These are phyloP conservation scores for Chaenogobius annularis DNA, from an alignment of 2,113 vertebrate species.

Conservation along the genomic window DNA sequence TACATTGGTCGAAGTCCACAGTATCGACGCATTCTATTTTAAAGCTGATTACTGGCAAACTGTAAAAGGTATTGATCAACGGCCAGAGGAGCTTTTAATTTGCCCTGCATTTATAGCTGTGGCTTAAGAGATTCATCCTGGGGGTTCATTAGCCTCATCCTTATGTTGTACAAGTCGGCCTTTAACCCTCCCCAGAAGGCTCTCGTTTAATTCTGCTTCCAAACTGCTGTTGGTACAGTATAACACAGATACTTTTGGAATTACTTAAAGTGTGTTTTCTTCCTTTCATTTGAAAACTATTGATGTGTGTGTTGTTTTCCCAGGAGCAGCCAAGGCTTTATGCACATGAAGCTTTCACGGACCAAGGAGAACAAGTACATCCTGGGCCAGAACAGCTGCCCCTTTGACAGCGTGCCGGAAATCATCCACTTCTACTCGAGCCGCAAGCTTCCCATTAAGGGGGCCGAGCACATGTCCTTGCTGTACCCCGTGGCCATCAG, in stretches of 20 bases:
- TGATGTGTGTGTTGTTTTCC: slow-evolving; percentile 2
- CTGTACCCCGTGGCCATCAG: slow-evolving; percentile 96
- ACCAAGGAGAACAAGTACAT: slow-evolving; percentile 97
- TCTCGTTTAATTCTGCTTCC: slow-evolving; percentile 54
- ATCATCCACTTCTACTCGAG: slow-evolving; percentile 97
- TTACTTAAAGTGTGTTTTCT: slow-evolving; percentile 11
- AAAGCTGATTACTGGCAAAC: slow-evolving; percentile 47
- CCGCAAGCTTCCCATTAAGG: slow-evolving; percentile 97
- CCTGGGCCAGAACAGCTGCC: slow-evolving; percentile 95
- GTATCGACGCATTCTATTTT: slow-evolving; percentile 42
- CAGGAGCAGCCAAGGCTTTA: slow-evolving; percentile 99
- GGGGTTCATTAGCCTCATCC: slow-evolving; percentile 58
- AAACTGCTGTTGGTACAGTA: slow-evolving; percentile 27
- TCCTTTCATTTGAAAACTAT: slow-evolving; percentile 8
- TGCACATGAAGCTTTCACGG: slow-evolving; percentile 97
- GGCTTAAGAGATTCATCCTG: slow-evolving; percentile 60
- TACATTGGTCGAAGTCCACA: not conserved
- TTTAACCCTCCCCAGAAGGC: slow-evolving; percentile 42
- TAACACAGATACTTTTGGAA: slow-evolving; percentile 4
- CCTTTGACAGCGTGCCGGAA: slow-evolving; percentile 94
- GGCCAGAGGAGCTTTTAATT: slow-evolving; percentile 65
- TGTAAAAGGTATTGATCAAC: slow-evolving; percentile 62
- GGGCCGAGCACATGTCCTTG: slow-evolving; percentile 97
- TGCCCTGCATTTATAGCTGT: slow-evolving; percentile 62
- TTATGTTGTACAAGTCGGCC: slow-evolving; percentile 38